phyloP scores from a whole-genome alignment of 2,113 vertebrate species.

The Ochotona princeps region DNA sequence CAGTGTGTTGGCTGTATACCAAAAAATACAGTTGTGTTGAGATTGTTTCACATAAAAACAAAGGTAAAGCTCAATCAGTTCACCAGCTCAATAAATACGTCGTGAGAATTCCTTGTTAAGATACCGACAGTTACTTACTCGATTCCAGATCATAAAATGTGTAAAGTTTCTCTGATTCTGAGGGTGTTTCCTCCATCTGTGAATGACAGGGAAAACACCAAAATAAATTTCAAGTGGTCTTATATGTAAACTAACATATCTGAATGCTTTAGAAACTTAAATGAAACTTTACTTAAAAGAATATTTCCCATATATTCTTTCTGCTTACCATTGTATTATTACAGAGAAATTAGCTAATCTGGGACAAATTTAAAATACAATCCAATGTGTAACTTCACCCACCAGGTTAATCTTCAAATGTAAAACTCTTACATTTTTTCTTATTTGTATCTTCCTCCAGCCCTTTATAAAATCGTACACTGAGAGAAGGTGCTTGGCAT shows the following conservation, averaged over 20 bases:
- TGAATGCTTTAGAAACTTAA: neutral
- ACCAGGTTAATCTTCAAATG: constrained; percentile 11
- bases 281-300: neutral
- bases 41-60: neutral
- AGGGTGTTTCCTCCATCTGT: constrained; percentile 88
- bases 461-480: neutral
- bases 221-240: neutral
- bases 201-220: constrained; percentile 52
- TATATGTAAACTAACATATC: neutral
- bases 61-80: neutral
- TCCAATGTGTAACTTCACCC: neutral
- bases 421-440: constrained; percentile 1
- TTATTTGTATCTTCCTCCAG: constrained; percentile 24
- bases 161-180: constrained; percentile 89
- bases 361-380: constrained; percentile 33
- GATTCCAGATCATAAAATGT: constrained; percentile 93
- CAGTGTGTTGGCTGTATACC: neutral
- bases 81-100: neutral
- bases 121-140: constrained; percentile 89
- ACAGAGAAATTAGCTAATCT: neutral
- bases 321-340: constrained; percentile 17
- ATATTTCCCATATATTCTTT: neutral
- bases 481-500: too few species aligned
- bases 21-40: neutral
- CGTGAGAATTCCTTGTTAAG: neutral